Conservation (phyloP, 2,113 vertebrate species). For the Lontra canadensis region DNA sequence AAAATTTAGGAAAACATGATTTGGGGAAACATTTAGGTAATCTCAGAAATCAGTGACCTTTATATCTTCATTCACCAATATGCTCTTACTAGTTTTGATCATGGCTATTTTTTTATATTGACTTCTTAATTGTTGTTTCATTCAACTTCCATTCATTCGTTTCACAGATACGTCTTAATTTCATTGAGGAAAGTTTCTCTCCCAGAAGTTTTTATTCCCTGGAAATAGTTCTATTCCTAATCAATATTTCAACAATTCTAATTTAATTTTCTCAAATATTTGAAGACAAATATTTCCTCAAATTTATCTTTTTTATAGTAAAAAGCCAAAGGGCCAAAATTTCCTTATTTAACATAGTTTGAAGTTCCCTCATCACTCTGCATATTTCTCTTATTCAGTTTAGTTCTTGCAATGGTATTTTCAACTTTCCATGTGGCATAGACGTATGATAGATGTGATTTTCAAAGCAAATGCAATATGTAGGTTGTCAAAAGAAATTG, state of each 20-base stretch:
- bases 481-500: background rate
- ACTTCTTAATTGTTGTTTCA: background rate
- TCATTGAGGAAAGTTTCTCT: background rate
- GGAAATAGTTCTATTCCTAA: background rate
- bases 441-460: background rate
- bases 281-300: background rate
- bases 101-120: background rate
- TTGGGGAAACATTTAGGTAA: background rate
- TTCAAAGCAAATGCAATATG: background rate
- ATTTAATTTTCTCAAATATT: background rate
- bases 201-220: background rate
- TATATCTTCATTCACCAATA: background rate
- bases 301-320: background rate
- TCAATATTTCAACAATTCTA: background rate
- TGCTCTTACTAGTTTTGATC: background rate
- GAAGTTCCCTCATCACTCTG: background rate
- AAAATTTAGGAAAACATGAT: background rate
- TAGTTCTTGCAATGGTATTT: background rate
- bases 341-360: background rate
- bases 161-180: background rate
- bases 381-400: background rate
- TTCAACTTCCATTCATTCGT: background rate
- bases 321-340: background rate
- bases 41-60: background rate
- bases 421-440: background rate